Evolutionary conservation across 1,140 invertebrate genomes (phyloP), one percentile per base, ranked within the genome.

Genomic region (Drosophila watanabei): DNA sequence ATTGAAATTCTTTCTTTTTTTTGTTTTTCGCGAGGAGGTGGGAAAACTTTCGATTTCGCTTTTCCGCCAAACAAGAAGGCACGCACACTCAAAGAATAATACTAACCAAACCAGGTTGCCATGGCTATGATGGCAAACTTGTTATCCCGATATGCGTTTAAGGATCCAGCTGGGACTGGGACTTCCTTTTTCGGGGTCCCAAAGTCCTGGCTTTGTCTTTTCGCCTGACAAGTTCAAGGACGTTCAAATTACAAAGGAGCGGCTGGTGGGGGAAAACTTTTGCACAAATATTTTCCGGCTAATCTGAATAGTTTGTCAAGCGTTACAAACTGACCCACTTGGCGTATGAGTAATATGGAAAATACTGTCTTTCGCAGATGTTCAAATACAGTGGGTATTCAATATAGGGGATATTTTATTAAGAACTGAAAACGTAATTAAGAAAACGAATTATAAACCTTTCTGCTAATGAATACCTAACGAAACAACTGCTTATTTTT

Each of bases 151-250:
- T 85, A 71, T 39, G 54, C 64, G 52, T 49, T 63, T 54, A 59
- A 75, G 62, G 43, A 57, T 61, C 48, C 32, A 49, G 37, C 46
- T 35, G 70, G 68, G 46, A 9, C 54, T 52, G 56, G 68, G 46
- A 73, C 70, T 73, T 73, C 56, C 70, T 28, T 51, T 48, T 8
- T 9, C 5, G 20, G 13, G 1, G 20, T 28, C n/a, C 49, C 14
- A 24, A 56, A 37, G 33, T 56, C 20, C 20, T 56, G 37, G 49
- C 9, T 8, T 57, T 73, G 45, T 72, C 54, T 37, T 37, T 28
- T 14, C 5, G 4, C 49, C 39, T 69, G 84, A 75, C 86, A 90
- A 90, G 86, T 90, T 90, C 86, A 90, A 90, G 86, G 86, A 90
- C 86, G 86, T 86, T 86, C 86, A 75, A 68, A 43, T 46, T 14